phyloP scores from a whole-genome alignment of 2,797 vertebrate genomes.

The Sebastes minor region DNA sequence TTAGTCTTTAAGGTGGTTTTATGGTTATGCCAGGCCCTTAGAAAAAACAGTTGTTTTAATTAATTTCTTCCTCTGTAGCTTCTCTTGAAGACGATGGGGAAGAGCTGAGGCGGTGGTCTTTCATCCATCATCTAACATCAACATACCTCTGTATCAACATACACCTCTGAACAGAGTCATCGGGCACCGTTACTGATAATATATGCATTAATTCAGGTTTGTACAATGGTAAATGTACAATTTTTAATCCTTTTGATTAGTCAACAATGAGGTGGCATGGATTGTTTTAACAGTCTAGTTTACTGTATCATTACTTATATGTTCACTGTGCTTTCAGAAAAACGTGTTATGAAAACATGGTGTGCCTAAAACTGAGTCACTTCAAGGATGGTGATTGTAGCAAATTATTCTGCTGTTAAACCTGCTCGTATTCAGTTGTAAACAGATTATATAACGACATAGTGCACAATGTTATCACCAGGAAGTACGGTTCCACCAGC shows the following conservation, averaged over 20 bases:
- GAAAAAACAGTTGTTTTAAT: not conserved
- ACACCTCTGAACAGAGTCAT: constrained; percentile 31
- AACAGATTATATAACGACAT: not conserved
- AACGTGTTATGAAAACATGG: not conserved
- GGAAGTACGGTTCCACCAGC: not conserved
- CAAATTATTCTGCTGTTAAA: not conserved
- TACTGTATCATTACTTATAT: not conserved
- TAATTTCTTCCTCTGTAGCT: constrained; percentile 60
- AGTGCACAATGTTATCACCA: constrained; percentile 10
- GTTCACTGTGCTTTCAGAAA: constrained; percentile 11
- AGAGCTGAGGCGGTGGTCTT: constrained; percentile 58
- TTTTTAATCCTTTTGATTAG: not conserved
- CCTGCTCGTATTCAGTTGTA: not conserved
- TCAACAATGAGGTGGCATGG: not conserved
- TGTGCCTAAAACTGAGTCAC: constrained; percentile 23
- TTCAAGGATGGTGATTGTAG: not conserved
- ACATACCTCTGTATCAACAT: constrained; percentile 28
- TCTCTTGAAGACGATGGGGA: constrained; percentile 82
- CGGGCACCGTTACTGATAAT: constrained; percentile 4
- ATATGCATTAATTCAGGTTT: constrained; percentile 45
- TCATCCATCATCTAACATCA: constrained; percentile 4
- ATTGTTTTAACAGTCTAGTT: constrained; percentile 3
- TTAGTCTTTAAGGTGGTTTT: not conserved
- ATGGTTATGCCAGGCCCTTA: not conserved
- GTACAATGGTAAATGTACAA: constrained; percentile 7